These are phyloP conservation scores for Pangasius macronema DNA, from an alignment of 2,797 vertebrate genomes.

Conservation along the genomic window DNA sequence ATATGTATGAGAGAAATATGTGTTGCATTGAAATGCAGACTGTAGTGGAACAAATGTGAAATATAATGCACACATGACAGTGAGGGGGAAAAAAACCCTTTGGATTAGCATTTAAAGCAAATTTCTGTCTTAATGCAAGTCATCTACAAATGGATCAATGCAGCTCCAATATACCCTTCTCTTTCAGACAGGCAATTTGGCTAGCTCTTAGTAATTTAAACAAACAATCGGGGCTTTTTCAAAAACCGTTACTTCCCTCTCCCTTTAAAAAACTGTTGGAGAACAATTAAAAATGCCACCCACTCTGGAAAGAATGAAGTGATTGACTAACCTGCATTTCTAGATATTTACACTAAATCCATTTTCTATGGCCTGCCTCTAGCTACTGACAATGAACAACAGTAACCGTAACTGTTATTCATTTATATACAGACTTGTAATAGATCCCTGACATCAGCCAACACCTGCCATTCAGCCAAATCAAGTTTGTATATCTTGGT, in stretches of 20 bases:
- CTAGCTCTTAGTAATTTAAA: not conserved
- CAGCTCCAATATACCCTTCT: not conserved
- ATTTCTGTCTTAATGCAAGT: not conserved
- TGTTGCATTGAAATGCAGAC: not conserved
- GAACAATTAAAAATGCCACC: not conserved
- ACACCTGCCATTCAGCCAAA: not conserved
- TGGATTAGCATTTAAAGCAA: not conserved
- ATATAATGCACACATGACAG: not conserved
- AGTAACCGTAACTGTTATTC: not conserved
- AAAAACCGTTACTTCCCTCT: not conserved
- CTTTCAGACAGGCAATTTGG: not conserved
- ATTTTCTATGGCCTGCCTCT: not conserved
- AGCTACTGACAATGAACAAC: not conserved
- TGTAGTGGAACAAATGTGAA: not conserved
- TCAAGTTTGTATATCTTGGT: not conserved
- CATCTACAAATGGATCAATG: not conserved
- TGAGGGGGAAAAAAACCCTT: too few species aligned
- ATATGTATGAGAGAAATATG: not conserved
- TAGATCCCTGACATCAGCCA: not conserved
- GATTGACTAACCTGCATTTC: not conserved
- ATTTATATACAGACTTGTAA: not conserved
- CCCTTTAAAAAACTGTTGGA: not conserved
- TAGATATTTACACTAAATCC: not conserved
- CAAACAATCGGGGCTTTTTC: not conserved
- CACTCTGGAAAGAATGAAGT: not conserved